These are phyloP conservation scores for Ploceus nigricollis DNA, from an alignment of 2,113 vertebrate species.

Conservation along the genomic window DNA sequence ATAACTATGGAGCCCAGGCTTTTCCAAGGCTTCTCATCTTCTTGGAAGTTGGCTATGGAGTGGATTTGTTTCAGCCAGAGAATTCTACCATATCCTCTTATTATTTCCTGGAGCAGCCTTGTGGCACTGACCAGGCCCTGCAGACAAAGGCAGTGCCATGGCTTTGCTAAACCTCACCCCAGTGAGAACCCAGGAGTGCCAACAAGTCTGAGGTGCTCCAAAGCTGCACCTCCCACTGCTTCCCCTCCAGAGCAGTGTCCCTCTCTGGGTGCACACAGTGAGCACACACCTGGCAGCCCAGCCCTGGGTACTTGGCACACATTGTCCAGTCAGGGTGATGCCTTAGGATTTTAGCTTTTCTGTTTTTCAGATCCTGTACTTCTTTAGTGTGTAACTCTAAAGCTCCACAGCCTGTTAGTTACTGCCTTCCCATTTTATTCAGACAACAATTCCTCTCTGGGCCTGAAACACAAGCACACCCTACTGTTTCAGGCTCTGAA, in stretches of 20 bases:
- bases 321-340: not conserved
- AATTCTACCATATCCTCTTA: not conserved
- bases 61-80: not conserved
- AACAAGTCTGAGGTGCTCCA: not conserved
- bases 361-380: not conserved
- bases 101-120: not conserved
- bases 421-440: not conserved
- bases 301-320: fast-evolving
- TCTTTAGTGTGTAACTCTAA: not conserved
- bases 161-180: not conserved
- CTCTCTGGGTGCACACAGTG: too few species aligned
- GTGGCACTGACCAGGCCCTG: not conserved
- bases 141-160: not conserved
- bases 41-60: not conserved
- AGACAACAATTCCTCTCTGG: not conserved
- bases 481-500: not conserved
- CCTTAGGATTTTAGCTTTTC: not conserved
- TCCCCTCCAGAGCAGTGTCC: not conserved
- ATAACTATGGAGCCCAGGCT: not conserved
- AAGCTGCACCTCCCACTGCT: fast-evolving
- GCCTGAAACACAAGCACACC: not conserved
- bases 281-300: not conserved
- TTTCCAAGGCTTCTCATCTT: not conserved
- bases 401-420: not conserved
- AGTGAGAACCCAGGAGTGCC: not conserved